A percentile compares a stretch with the other conserved stretches of the same genome.
Evolutionary conservation across 64 coral and sea anemone species (phyloP).

Genomic region (Porites australiensis): DNA sequence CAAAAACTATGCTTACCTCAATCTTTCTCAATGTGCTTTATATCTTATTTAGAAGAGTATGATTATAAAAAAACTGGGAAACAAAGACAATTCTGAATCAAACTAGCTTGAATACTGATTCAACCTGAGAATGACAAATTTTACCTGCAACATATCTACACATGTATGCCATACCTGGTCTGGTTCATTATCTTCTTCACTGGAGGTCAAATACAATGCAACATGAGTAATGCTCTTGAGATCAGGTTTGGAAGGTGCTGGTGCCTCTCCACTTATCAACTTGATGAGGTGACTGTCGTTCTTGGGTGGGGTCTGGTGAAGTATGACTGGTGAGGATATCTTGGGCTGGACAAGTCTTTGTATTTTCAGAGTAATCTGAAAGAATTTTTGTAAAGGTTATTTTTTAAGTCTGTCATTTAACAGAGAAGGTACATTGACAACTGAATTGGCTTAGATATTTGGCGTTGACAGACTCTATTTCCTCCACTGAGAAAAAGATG

Average conservation of each 20-base stretch:
- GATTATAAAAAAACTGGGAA: too few relatives aligned
- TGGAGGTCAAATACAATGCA: conserved; percentile 79
- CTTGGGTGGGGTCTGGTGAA: conserved; percentile 46
- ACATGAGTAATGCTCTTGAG: conserved; percentile 78
- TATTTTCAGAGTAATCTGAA: conserved; percentile 86
- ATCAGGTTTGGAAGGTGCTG: conserved; percentile 56
- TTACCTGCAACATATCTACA: neutral
- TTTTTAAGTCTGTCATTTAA: neutral
- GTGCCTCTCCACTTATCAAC: conserved; percentile 82
- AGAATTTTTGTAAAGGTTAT: neutral
- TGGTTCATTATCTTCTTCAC: conserved; percentile 73
- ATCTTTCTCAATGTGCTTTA: too few relatives aligned
- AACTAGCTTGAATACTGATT: too few relatives aligned
- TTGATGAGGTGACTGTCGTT: conserved; percentile 88
- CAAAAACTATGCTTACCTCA: too few relatives aligned
- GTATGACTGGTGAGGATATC: conserved; percentile 52
- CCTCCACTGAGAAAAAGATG: too few relatives aligned
- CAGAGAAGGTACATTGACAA: too few relatives aligned
- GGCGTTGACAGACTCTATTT: too few relatives aligned
- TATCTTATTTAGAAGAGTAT: too few relatives aligned
- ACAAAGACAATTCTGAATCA: too few relatives aligned
- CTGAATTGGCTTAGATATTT: too few relatives aligned
- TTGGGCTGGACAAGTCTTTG: conserved; percentile 75
- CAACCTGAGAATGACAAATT: too few relatives aligned
- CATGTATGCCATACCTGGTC: conserved; percentile 59